phyloP scores from a whole-genome alignment of 2,888 invertebrate genomes.

The Caenorhabditis virilis region DNA sequence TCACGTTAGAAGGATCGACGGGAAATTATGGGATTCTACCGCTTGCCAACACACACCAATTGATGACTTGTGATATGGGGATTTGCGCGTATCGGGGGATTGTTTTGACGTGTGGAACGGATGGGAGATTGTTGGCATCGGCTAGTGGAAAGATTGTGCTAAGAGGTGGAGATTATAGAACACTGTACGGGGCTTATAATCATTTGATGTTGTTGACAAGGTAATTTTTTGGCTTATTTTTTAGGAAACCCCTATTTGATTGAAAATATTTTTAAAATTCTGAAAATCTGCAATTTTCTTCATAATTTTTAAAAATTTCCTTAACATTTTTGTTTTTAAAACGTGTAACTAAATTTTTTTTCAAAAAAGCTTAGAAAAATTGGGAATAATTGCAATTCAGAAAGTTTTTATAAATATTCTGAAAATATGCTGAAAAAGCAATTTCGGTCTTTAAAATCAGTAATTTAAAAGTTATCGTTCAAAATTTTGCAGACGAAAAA shows the following conservation, averaged over 20 bases:
- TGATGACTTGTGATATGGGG: conserved; percentile 34
- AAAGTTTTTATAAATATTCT: no score
- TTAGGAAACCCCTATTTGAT: no score
- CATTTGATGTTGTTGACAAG: conserved; percentile 13
- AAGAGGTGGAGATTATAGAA: neutral
- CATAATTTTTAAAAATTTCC: neutral
- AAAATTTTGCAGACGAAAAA: neutral
- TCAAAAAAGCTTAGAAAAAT: no score
- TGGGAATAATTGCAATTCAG: no score
- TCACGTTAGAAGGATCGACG: no score
- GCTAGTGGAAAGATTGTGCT: conserved; percentile 8
- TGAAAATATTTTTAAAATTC: no score
- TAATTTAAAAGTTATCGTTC: neutral
- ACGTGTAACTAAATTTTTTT: no score
- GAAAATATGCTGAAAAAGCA: no score
- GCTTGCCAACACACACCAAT: conserved; percentile 39
- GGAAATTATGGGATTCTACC: no score
- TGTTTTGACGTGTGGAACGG: conserved; percentile 35
- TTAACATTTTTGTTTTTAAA: no score
- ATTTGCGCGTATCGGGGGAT: conserved; percentile 27
- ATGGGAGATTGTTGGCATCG: conserved; percentile 28
- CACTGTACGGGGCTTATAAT: conserved; percentile 5
- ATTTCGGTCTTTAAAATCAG: no score
- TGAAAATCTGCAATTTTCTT: neutral
- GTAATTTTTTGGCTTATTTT: neutral